Evolutionary conservation across 1,140 invertebrate genomes (phyloP), one percentile per base, ranked within the genome.

Genomic region (Leptopilina boulardi): DNA sequence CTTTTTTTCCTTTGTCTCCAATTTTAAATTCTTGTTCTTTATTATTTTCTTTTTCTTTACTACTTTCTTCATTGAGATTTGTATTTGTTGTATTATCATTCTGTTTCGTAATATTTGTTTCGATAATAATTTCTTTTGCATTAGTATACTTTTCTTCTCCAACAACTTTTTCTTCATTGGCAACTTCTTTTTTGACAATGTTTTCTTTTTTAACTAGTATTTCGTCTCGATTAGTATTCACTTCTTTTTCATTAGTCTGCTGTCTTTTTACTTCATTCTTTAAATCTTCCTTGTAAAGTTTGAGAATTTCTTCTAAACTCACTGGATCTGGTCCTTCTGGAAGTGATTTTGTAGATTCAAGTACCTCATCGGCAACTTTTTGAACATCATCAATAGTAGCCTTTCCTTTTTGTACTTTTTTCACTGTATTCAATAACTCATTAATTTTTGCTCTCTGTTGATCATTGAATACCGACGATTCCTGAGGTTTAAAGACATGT

Each of bases 401-500:
- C 73, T 88, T 90, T n/a, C 90, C 91, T 59, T 91, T 89, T 30
- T 92, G 89, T 0, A 92, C 85, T 72, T 91, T 79, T 26, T 87
- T 92, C 2, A 92, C 88, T 0, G 89, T 92, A n/a, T 88, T 82
- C 18, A 92, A 66, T 0, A 92, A 84, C 75, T 92, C 86, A 21
- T 89, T 88, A 19, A 92, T 91, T 70, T 91, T 90, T 4, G 86
- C 79, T 18, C 82, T 87, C 38, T 92, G 90, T 4, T 85, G 82
- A 4, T 87, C 82, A 41, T 81, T 80, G 19, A 47, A 82, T 9
- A 89, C 21, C 1, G 26, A 51, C 0, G 82, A 80, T 23, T 92
- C 88, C 8, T 90, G 88, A 0, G 91, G 92, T 26, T 92, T 92
- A 77, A 92, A 92, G 34, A 92, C 84, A 70, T 92, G 90, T 2